These are phyloP conservation scores for Lathronympha strigana DNA, from an alignment of 2,888 invertebrate species.

Conservation along the genomic window DNA sequence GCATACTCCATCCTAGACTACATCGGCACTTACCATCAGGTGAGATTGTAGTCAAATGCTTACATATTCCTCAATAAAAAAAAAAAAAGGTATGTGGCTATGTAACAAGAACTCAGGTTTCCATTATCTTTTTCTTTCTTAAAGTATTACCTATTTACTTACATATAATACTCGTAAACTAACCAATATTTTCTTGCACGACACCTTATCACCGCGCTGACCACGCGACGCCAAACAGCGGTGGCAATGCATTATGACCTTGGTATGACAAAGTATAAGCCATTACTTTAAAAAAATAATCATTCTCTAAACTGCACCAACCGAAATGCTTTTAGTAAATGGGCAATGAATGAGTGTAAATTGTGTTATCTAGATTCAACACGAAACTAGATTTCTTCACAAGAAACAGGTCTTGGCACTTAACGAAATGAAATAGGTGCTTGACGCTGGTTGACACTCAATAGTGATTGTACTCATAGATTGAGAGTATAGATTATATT, in stretches of 20 bases:
- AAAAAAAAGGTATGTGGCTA: too few relatives aligned
- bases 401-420: constrained; percentile 13
- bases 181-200: not conserved
- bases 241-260: not conserved
- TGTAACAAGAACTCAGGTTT: too few relatives aligned
- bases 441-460: not conserved
- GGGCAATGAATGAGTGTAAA: constrained; percentile 22
- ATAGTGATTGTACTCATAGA: not conserved
- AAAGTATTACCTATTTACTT: too few relatives aligned
- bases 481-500: not conserved
- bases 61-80: too few relatives aligned
- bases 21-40: too few relatives aligned
- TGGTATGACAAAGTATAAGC: not conserved
- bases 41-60: too few relatives aligned
- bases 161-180: too few relatives aligned
- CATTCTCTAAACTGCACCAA: constrained; percentile 1
- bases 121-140: too few relatives aligned
- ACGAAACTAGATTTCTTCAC: constrained; percentile 24
- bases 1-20: too few relatives aligned
- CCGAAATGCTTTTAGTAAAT: constrained; percentile 14
- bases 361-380: constrained; percentile 23
- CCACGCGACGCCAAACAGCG: not conserved
- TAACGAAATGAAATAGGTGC: constrained; percentile 11
- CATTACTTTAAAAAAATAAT: not conserved
- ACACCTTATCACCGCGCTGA: not conserved